These are phyloP conservation scores for Sinonovacula constricta DNA, from an alignment of 1,140 invertebrate genomes.

Conservation along the genomic window DNA sequence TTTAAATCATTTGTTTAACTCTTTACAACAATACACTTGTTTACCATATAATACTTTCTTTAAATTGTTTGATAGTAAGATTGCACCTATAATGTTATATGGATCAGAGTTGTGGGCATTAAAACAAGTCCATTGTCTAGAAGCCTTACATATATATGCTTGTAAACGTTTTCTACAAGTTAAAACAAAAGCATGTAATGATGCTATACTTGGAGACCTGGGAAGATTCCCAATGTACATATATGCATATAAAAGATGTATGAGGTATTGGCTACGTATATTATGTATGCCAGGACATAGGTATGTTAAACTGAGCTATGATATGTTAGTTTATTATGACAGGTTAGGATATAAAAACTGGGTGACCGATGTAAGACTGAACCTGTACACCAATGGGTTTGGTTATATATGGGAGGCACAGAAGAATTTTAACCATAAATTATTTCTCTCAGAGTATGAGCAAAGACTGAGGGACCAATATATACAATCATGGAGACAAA, in stretches of 20 bases:
- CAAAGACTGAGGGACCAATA: background rate
- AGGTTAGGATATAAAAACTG: too few species aligned
- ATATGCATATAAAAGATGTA: too few species aligned
- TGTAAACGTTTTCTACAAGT: constrained; percentile 26
- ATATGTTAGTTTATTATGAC: too few species aligned
- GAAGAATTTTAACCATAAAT: background rate
- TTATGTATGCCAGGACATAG: background rate
- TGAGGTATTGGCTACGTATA: too few species aligned
- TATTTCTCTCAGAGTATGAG: background rate
- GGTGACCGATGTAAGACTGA: background rate
- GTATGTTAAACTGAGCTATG: background rate
- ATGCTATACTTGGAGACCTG: constrained; percentile 1
- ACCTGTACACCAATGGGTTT: background rate
- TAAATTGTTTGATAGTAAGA: too few species aligned
- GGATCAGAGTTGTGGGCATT: too few species aligned
- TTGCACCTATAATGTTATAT: too few species aligned
- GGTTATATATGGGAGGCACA: constrained; percentile 6
- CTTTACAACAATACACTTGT: background rate
- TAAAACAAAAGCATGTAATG: too few species aligned
- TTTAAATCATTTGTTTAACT: background rate
- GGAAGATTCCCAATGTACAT: background rate
- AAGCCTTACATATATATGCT: constrained; percentile 17
- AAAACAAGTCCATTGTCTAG: too few species aligned
- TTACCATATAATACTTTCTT: constrained; percentile 23
- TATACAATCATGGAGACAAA: background rate